Conservation (phyloP, 2,113 vertebrate species). For the Mirza zaza region DNA sequence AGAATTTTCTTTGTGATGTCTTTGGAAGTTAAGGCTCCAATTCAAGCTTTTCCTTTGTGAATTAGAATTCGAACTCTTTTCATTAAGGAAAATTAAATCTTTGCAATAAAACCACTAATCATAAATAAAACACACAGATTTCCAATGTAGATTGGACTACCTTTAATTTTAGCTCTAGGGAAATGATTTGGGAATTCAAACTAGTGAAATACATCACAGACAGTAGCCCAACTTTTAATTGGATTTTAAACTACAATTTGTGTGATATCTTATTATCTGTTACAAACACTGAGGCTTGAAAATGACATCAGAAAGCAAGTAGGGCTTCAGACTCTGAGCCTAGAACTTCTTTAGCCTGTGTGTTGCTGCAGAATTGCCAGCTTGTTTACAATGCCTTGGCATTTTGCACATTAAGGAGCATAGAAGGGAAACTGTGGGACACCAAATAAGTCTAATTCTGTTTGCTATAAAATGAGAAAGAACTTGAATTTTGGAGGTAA, state of each 20-base stretch:
- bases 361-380: background rate
- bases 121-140: conserved; percentile 10
- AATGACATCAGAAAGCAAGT: background rate
- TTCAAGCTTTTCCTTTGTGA: conserved; percentile 1
- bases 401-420: background rate
- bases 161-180: background rate
- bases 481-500: background rate
- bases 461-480: background rate
- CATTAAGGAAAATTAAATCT: background rate
- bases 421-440: background rate
- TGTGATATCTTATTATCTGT: background rate
- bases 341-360: background rate
- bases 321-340: background rate
- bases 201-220: background rate
- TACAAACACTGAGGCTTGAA: background rate
- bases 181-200: background rate
- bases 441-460: background rate
- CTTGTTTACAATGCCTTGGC: background rate
- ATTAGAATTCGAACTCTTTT: conserved; percentile 39
- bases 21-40: background rate
- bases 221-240: background rate
- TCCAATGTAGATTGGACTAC: background rate
- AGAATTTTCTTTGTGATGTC: background rate
- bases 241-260: background rate
- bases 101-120: background rate